These are phyloP conservation scores for Torymus texanus DNA, from an alignment of 2,888 invertebrate species.

Conservation along the genomic window DNA sequence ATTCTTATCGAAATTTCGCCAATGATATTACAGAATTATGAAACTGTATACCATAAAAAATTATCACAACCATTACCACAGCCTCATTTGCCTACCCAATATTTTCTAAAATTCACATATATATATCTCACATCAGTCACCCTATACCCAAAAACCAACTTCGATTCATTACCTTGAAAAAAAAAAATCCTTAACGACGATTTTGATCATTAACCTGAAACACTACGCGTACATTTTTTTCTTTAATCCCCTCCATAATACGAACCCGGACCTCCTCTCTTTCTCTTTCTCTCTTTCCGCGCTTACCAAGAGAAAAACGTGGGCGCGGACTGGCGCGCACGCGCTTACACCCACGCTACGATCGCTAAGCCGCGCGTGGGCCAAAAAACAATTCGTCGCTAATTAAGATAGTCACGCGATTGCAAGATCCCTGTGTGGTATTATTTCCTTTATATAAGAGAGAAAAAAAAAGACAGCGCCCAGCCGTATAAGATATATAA, in stretches of 20 bases:
- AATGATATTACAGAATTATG: too few relatives aligned
- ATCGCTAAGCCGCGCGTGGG: constrained; percentile 63
- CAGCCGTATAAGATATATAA: not conserved
- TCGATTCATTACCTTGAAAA: too few relatives aligned
- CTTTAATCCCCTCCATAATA: not conserved
- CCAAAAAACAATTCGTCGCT: constrained; percentile 70
- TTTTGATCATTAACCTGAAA: not conserved
- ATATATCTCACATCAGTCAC: too few relatives aligned
- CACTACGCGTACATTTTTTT: constrained; percentile 3
- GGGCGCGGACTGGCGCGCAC: constrained; percentile 18
- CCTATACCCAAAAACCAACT: too few relatives aligned
- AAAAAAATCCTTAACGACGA: too few relatives aligned
- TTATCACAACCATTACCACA: too few relatives aligned
- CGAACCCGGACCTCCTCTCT: constrained; percentile 1
- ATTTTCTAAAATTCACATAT: too few relatives aligned
- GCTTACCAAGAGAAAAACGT: constrained; percentile 7
- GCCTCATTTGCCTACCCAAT: too few relatives aligned
- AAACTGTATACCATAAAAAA: too few relatives aligned
- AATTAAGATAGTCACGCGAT: constrained; percentile 73
- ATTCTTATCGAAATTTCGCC: too few relatives aligned
- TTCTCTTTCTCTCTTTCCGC: not conserved
- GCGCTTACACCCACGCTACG: constrained; percentile 43
- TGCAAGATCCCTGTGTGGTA: constrained; percentile 38
- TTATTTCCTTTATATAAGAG: constrained; percentile 13
- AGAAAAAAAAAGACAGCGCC: not conserved